Percentiles rank a stretch among this genome's conserved stretches.
Conservation (phyloP, 2,797 vertebrate genomes). For the Chrosomus eos region DNA sequence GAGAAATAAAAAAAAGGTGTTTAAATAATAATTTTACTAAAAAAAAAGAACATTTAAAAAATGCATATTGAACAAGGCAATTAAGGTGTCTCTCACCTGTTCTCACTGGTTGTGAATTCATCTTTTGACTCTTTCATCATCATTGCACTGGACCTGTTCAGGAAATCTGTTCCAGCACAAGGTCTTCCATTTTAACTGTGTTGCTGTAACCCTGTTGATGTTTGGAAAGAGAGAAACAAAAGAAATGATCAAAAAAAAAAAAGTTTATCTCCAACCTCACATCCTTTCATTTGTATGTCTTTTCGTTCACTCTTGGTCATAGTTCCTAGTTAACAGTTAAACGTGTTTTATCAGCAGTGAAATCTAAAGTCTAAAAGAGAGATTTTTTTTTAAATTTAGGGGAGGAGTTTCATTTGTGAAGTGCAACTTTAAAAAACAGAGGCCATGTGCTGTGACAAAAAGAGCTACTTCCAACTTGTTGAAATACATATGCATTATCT, state of each 20-base stretch:
- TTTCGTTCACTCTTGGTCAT: neutral
- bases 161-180: slow-evolving; percentile 1
- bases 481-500: neutral
- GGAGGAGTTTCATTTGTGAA: neutral
- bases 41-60: neutral
- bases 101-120: slow-evolving; percentile 37
- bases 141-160: neutral
- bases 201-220: neutral
- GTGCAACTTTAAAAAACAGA: neutral
- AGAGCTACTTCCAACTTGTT: neutral
- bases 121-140: slow-evolving; percentile 55
- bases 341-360: neutral
- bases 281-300: neutral
- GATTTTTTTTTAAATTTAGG: neutral
- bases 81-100: slow-evolving; percentile 54
- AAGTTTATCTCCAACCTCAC: neutral
- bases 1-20: neutral
- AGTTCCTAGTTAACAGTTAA: neutral
- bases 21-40: neutral
- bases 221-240: slow-evolving; percentile 8
- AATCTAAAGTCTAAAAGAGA: neutral
- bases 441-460: neutral
- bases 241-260: slow-evolving; percentile 29
- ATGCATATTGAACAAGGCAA: neutral
- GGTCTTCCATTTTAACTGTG: slow-evolving; percentile 4